phyloP scores from a whole-genome alignment of 2,888 invertebrate genomes.

The Bimastos eiseni region DNA sequence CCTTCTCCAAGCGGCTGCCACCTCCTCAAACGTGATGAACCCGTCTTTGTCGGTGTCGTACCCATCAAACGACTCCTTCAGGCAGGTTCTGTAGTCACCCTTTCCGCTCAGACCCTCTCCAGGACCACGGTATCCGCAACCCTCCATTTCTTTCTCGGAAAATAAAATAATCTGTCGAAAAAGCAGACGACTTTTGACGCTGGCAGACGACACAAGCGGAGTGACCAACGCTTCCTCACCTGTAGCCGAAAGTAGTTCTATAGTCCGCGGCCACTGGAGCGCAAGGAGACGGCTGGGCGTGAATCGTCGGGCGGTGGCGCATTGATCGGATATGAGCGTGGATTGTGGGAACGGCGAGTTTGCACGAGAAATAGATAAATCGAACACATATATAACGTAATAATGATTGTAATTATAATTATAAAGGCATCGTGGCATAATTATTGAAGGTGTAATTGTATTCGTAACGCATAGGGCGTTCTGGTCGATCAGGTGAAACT shows the following conservation, averaged over 20 bases:
- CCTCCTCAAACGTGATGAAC: conserved; percentile 3
- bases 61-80: conserved; percentile 2
- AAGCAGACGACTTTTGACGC: neutral
- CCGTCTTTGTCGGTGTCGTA: neutral
- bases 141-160: neutral
- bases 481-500: no score
- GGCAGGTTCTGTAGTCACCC: neutral
- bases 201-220: neutral
- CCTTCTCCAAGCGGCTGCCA: neutral
- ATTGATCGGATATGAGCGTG: neutral
- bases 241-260: neutral
- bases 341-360: neutral
- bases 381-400: no score
- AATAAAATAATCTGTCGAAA: no score
- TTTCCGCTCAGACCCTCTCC: neutral
- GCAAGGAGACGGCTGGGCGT: neutral
- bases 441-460: no score
- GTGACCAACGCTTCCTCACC: neutral
- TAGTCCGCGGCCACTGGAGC: neutral
- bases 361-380: no score
- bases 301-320: neutral
- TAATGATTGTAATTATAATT: no score
- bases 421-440: no score
- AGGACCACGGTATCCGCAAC: neutral
- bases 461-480: no score